Conservation (phyloP, 1,140 invertebrate species). For the Drosophila azteca region DNA sequence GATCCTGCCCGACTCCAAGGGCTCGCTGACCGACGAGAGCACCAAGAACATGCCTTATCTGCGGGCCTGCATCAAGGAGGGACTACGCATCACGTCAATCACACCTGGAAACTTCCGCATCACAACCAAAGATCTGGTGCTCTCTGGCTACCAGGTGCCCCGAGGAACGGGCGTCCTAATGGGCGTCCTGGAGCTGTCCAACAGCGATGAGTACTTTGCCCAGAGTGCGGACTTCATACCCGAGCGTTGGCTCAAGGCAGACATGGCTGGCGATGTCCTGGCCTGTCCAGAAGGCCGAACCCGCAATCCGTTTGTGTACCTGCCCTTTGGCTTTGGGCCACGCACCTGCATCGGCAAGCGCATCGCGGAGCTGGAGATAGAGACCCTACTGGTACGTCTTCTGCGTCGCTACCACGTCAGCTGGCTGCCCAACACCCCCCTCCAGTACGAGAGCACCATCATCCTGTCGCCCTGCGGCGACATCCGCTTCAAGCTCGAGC, state of each 20-base stretch:
- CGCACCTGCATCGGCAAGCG: constrained; percentile 86
- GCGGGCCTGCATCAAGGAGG: constrained; percentile 86
- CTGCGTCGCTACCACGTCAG: constrained; percentile 84
- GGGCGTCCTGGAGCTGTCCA: constrained; percentile 62
- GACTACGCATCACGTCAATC: constrained; percentile 92
- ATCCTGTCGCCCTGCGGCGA: constrained; percentile 61
- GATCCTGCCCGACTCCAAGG: constrained; percentile 60
- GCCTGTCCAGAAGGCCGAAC: constrained; percentile 80
- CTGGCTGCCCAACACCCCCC: constrained; percentile 49
- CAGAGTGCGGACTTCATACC: constrained; percentile 88
- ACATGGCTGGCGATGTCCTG: background rate
- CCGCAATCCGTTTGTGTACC: constrained; percentile 62
- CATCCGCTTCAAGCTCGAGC: constrained; percentile 66
- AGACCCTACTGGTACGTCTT: constrained; percentile 86
- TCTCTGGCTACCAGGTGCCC: constrained; percentile 92
- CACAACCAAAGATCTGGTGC: constrained; percentile 89
- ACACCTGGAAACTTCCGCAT: constrained; percentile 92
- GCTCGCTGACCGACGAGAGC: constrained; percentile 77
- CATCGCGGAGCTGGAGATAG: constrained; percentile 89
- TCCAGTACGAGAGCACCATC: constrained; percentile 72
- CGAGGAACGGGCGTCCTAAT: constrained; percentile 86
- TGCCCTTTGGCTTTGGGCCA: constrained; percentile 87
- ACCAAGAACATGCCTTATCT: constrained; percentile 84
- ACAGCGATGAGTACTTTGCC: constrained; percentile 86
- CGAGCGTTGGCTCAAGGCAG: constrained; percentile 88